These are phyloP conservation scores for Eutolmus rufibarbis DNA, from an alignment of 2,888 invertebrate species.

Conservation along the genomic window DNA sequence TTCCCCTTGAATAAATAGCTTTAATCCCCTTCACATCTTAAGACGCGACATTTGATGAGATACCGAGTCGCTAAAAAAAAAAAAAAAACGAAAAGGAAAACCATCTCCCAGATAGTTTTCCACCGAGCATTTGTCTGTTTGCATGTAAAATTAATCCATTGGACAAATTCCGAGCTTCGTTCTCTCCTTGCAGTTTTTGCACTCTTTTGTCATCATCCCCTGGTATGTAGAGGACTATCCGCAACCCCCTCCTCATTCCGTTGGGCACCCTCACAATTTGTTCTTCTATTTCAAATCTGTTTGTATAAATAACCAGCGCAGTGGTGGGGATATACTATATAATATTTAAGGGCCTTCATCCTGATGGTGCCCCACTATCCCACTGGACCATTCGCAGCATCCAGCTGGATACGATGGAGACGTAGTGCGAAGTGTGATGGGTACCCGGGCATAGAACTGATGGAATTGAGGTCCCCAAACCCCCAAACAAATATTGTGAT, in stretches of 20 bases:
- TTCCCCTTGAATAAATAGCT: constrained; percentile 1
- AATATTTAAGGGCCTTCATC: not conserved
- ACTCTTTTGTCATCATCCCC: not conserved
- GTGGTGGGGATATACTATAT: not conserved
- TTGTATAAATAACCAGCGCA: not conserved
- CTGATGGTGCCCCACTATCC: not conserved
- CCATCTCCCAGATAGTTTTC: not conserved
- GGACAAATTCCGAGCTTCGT: constrained; percentile 10
- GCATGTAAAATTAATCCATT: constrained; percentile 28
- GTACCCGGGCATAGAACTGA: not conserved
- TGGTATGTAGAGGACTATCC: not conserved
- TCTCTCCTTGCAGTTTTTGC: not conserved
- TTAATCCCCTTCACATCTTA: not conserved
- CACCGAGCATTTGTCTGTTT: not conserved
- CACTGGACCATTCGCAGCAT: not conserved
- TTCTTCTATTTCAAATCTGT: constrained; percentile 2
- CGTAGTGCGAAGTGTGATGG: not conserved
- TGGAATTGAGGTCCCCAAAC: constrained; percentile 24
- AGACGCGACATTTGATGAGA: not conserved
- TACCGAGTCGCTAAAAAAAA: not conserved
- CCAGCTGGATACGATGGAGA: not conserved
- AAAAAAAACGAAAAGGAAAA: not conserved
- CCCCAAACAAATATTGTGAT: constrained; percentile 33
- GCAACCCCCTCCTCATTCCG: not conserved
- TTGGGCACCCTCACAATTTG: not conserved